A percentile compares a stretch with the other conserved stretches of the same genome.
Conservation (phyloP, 2,797 vertebrate genomes). For the Buphagus erythrorhynchus region DNA sequence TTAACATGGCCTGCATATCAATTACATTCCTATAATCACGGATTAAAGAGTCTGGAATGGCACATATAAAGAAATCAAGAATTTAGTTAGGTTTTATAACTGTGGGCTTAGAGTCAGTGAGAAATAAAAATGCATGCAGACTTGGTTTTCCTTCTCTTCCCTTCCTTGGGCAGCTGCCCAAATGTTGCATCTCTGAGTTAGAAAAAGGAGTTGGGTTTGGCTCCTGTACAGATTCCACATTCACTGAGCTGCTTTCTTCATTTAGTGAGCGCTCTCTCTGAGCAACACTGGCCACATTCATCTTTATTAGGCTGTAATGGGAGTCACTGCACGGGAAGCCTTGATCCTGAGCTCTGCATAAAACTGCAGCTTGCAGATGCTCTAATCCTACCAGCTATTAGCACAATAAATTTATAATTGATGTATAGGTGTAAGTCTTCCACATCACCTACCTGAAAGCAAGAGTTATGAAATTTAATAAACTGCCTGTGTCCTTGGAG, state of each 20-base stretch:
- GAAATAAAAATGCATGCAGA: slow-evolving; percentile 49
- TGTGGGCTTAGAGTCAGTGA: neutral
- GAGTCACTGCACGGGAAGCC: slow-evolving; percentile 46
- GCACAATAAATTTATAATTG: slow-evolving; percentile 18
- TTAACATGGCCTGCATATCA: slow-evolving; percentile 21
- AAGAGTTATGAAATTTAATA: slow-evolving; percentile 16
- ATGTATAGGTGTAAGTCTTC: neutral
- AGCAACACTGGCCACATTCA: slow-evolving; percentile 75
- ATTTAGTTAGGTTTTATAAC: slow-evolving; percentile 49
- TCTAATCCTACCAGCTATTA: slow-evolving; percentile 44
- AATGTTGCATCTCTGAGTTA: slow-evolving; percentile 67
- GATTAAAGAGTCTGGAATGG: slow-evolving; percentile 19
- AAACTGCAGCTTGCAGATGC: slow-evolving; percentile 54
- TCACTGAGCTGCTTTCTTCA: slow-evolving; percentile 74
- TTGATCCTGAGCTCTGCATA: slow-evolving; percentile 57
- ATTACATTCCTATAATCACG: neutral
- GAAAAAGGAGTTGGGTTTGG: slow-evolving; percentile 73
- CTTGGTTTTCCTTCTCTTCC: slow-evolving; percentile 23
- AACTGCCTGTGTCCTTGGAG: slow-evolving; percentile 6
- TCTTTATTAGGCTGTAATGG: slow-evolving; percentile 74
- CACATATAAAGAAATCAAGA: neutral
- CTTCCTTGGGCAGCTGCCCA: slow-evolving; percentile 66
- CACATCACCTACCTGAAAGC: neutral
- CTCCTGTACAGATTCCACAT: slow-evolving; percentile 72
- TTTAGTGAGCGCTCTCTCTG: slow-evolving; percentile 72